Conservation (phyloP, 2,113 vertebrate genomes). For the Daboia siamensis region DNA sequence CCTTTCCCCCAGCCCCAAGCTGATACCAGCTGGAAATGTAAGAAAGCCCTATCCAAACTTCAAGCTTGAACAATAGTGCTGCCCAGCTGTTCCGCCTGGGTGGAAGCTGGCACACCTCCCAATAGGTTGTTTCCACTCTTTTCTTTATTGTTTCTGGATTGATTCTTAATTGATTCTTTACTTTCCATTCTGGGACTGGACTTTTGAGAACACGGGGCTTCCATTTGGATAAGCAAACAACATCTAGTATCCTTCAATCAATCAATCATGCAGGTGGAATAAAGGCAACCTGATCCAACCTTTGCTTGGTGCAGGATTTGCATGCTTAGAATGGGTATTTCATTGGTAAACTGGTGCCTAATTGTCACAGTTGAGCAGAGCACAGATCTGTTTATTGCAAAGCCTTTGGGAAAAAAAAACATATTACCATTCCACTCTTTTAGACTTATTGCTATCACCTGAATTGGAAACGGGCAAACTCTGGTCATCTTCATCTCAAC, state of each 20-base stretch:
- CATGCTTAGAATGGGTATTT: neutral
- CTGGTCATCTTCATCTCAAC: neutral
- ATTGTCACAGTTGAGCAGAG: neutral
- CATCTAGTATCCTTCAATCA: neutral
- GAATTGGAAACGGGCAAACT: neutral
- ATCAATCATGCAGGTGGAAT: neutral
- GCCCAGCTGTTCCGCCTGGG: neutral
- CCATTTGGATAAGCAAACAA: neutral
- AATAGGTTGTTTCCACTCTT: neutral
- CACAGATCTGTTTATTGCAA: neutral
- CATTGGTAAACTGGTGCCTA: neutral
- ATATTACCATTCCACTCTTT: neutral
- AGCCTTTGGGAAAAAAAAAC: neutral
- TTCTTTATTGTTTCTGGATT: neutral
- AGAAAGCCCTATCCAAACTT: neutral
- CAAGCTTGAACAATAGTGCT: neutral
- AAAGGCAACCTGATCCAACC: neutral
- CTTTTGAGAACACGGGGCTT: neutral
- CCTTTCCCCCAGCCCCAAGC: neutral
- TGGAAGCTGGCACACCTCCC: neutral
- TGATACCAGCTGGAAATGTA: neutral
- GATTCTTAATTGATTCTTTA: neutral
- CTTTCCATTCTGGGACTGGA: neutral
- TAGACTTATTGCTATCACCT: neutral
- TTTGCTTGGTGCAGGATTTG: neutral